Percentiles rank a stretch among this genome's conserved stretches.
Conservation (phyloP, 2,888 invertebrate genomes). For the Drosophila maculinotata region DNA sequence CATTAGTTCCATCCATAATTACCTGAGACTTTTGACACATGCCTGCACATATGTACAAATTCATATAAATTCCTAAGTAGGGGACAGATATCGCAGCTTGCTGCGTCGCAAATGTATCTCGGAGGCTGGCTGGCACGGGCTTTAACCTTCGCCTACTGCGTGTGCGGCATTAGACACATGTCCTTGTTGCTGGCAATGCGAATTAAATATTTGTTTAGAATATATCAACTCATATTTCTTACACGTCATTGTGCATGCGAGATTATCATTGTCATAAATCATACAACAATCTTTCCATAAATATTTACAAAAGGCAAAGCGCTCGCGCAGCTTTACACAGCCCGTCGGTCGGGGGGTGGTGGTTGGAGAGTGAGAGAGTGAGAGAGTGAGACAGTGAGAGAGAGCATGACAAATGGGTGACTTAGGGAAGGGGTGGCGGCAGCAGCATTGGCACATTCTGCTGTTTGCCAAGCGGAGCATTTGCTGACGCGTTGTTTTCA, state of each 20-base stretch:
- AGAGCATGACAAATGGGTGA: too few species aligned
- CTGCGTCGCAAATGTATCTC: background rate
- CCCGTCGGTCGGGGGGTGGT: background rate
- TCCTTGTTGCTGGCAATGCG: conserved; percentile 42
- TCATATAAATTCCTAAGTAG: background rate
- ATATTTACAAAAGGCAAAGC: conserved; percentile 74
- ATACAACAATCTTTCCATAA: conserved; percentile 77
- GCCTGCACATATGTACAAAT: background rate
- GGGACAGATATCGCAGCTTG: background rate
- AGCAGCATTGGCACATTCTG: too few species aligned
- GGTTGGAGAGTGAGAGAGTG: background rate
- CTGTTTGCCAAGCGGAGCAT: conserved; percentile 14
- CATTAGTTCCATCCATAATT: conserved; percentile 30
- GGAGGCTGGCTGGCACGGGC: background rate
- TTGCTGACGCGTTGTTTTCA: conserved; percentile 43
- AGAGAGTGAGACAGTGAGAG: background rate
- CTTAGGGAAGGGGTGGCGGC: too few species aligned
- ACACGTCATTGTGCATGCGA: conserved; percentile 77
- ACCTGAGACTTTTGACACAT: conserved; percentile 23
- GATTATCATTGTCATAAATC: conserved; percentile 78
- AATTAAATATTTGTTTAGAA: conserved; percentile 76
- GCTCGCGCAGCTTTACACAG: conserved; percentile 35
- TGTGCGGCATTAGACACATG: conserved; percentile 31
- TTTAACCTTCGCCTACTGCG: conserved; percentile 3
- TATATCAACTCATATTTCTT: conserved; percentile 75